Conservation (phyloP, 2,113 vertebrate genomes). For the Neopipo cinnamomea region DNA sequence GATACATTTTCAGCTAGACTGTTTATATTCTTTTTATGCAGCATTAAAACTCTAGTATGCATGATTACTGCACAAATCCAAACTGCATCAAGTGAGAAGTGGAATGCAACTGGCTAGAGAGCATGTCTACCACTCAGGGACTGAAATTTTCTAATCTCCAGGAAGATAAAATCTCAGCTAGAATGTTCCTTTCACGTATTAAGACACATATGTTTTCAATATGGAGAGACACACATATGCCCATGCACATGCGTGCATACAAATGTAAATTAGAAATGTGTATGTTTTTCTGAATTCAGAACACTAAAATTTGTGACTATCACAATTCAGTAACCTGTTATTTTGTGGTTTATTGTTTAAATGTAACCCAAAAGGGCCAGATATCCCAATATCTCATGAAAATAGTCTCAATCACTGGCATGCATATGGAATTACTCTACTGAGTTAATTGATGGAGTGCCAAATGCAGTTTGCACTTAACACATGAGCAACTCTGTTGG, state of each 20-base stretch:
- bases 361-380: background rate
- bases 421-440: background rate
- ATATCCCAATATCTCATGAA: background rate
- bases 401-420: background rate
- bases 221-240: background rate
- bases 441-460: background rate
- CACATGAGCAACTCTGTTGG: rapidly evolving
- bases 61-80: background rate
- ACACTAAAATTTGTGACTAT: background rate
- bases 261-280: background rate
- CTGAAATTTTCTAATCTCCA: background rate
- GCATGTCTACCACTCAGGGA: background rate
- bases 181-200: background rate
- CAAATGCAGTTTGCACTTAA: background rate
- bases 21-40: background rate
- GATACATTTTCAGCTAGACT: background rate
- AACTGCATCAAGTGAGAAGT: background rate
- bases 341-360: background rate
- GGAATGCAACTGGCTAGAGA: background rate
- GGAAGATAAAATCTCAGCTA: background rate
- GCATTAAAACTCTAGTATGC: background rate
- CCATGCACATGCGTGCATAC: background rate
- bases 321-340: background rate
- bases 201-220: background rate
- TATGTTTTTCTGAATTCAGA: background rate